Evolutionary conservation across 2,797 vertebrate species (phyloP), one percentile per base, ranked within the genome.

Genomic region (Periparus ater): DNA sequence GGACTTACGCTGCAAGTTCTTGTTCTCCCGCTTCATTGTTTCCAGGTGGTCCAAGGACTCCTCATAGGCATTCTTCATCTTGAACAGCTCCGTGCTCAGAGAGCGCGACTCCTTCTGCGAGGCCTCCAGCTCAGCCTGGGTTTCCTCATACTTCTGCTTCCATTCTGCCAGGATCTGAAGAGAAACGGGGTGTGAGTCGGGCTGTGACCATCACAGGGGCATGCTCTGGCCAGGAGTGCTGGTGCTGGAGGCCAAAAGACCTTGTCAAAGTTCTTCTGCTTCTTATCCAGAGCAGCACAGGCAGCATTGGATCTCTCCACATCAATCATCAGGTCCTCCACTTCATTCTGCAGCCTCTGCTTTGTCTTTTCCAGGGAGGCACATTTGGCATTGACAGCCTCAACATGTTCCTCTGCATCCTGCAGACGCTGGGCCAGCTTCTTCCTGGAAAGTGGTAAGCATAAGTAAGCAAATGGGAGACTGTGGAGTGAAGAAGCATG

Each of bases 291-390:
- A 65, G 98, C 98, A 5, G 98, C 98, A 0, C 98, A 98, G 88
- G 98, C 96, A 5, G 98, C 91, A n/a, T 99, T 99, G 1, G 98
- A 96, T 92, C 98, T 97, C 89, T 99, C 99, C 74, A 99, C 98
- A 2, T 99, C 98, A 42, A 99, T 98, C 98, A 99, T 99, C 81
- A 99, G 97, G 94, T 99, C 99, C 78, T 99, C 99, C 85, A 99
- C 98, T 85, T 99, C 99, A 81, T 98, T 98, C 94, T 98, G 98
- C 42, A 99, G 97, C 76, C 98, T 95, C 97, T 99, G 98, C 92
- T 99, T 99, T 82, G 79, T 82, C 67, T 82, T 82, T 91, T 99
- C 98, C 92, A 99, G 88, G 53, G 98, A 99, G 5, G 91, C 91
- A 90, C 87, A 89, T 60, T 92, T 93, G 86, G 91, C 70, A 76